Percentiles rank a stretch among this genome's conserved stretches.
Evolutionary conservation across 1,140 invertebrate genomes (phyloP).

Genomic region (Laupala kohalensis): DNA sequence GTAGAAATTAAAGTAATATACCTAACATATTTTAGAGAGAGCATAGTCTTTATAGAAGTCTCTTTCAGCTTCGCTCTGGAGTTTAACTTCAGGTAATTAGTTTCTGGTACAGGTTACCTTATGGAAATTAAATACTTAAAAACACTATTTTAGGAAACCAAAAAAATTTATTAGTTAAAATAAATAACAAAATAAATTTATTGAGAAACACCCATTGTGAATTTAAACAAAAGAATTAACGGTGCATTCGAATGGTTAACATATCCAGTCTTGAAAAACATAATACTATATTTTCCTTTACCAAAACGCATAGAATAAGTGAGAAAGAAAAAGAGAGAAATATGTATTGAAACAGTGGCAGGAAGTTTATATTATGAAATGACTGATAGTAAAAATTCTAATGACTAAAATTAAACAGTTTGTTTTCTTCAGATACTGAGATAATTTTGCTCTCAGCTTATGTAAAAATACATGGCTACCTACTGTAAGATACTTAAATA

Average conservation of each 20-base stretch:
- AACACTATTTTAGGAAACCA: background rate
- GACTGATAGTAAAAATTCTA: no score
- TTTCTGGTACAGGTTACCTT: no score
- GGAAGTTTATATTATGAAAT: no score
- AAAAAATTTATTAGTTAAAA: background rate
- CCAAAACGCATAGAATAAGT: no score
- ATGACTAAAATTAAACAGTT: no score
- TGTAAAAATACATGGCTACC: background rate
- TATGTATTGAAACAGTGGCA: no score
- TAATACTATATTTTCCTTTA: background rate
- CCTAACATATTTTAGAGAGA: background rate
- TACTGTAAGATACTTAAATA: background rate
- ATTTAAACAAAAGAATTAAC: background rate
- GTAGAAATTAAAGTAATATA: background rate
- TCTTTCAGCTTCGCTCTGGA: no score
- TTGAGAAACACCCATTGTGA: background rate
- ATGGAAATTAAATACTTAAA: no score
- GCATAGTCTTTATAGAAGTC: background rate
- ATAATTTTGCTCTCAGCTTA: background rate
- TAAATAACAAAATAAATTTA: background rate
- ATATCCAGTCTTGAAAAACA: background rate
- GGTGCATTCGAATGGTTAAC: background rate
- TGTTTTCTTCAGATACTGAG: no score
- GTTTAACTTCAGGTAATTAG: no score
- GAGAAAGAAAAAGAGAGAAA: no score